A percentile compares a stretch with the other conserved stretches of the same genome.
These are phyloP conservation scores for Drosophila subpulchrella DNA, from an alignment of 1,140 invertebrate species.

Conservation along the genomic window DNA sequence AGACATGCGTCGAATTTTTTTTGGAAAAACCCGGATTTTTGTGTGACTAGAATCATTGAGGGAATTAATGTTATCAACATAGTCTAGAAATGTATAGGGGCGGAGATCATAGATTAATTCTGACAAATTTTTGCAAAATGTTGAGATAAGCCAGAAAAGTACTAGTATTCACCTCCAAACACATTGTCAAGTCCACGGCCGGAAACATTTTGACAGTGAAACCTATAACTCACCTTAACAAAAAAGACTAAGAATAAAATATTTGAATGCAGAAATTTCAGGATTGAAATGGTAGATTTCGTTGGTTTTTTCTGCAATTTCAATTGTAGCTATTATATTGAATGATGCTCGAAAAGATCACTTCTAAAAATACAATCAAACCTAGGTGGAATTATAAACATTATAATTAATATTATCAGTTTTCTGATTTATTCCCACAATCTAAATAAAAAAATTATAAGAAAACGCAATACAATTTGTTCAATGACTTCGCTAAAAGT, in stretches of 20 bases:
- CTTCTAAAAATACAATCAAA: background rate
- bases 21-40: background rate
- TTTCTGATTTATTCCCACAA: background rate
- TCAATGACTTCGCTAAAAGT: no score
- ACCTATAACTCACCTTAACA: no score
- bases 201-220: conserved; percentile 15
- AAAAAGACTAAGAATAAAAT: no score
- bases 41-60: background rate
- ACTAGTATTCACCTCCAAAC: background rate
- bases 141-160: conserved; percentile 9
- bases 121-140: conserved; percentile 16
- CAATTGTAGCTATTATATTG: no score
- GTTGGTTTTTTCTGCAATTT: no score
- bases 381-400: background rate
- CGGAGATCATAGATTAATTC: conserved; percentile 6
- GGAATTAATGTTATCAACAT: conserved; percentile 7
- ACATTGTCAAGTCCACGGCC: conserved; percentile 36
- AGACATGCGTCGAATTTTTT: conserved; percentile 8
- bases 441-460: no score
- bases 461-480: no score
- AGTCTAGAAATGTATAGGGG: conserved; percentile 7
- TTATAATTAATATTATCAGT: background rate
- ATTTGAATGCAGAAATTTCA: no score
- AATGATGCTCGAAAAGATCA: background rate
- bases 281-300: no score